These are phyloP conservation scores for Pelobates fuscus DNA, from an alignment of 2,113 vertebrate species.

Conservation along the genomic window DNA sequence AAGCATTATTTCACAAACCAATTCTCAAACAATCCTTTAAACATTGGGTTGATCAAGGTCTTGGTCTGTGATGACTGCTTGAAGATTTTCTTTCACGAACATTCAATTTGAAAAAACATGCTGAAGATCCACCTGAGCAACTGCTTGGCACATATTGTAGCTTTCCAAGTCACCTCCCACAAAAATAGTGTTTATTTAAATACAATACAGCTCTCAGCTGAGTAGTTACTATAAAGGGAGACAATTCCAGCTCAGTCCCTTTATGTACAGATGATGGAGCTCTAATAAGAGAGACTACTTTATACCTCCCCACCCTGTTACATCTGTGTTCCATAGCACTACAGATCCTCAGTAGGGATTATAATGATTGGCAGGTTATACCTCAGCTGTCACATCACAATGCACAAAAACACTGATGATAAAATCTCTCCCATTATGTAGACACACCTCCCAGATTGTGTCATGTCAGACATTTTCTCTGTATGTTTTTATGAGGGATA, in stretches of 20 bases:
- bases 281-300: constrained; percentile 17
- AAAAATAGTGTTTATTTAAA: too few relatives aligned
- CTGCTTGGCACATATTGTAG: too few relatives aligned
- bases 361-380: constrained; percentile 42
- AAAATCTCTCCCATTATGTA: constrained; percentile 39
- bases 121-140: too few relatives aligned
- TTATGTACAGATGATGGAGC: constrained; percentile 17
- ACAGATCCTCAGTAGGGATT: constrained; percentile 32
- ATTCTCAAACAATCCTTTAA: too few relatives aligned
- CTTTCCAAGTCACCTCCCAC: neutral
- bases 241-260: constrained; percentile 5
- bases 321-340: constrained; percentile 34
- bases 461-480: constrained; percentile 40
- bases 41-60: too few relatives aligned
- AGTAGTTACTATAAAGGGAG: constrained; percentile 20
- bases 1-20: too few relatives aligned
- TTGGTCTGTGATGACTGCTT: too few relatives aligned
- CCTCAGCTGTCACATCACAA: constrained; percentile 46
- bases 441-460: constrained; percentile 47
- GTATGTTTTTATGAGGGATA: constrained; percentile 28
- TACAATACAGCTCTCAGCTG: neutral
- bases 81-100: too few relatives aligned
- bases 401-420: constrained; percentile 43
- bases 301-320: constrained; percentile 45
- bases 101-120: too few relatives aligned